phyloP scores from a whole-genome alignment of 2,888 invertebrate genomes.

The Strigamia crassipes region DNA sequence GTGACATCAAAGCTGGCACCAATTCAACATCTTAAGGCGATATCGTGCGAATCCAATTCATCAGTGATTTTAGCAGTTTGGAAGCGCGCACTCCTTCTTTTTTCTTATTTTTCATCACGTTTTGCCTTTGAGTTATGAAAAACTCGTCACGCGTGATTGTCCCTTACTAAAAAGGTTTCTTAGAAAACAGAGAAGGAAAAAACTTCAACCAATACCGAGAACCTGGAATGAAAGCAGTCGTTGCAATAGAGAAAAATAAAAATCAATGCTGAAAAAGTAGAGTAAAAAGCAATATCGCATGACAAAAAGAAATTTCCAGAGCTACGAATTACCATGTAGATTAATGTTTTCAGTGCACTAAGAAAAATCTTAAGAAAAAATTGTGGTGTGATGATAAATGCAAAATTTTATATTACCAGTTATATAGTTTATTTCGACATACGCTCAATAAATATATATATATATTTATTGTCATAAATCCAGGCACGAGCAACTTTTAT shows the following conservation, averaged over 20 bases:
- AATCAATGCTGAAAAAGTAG: neutral
- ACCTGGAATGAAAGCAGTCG: neutral
- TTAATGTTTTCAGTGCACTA: neutral
- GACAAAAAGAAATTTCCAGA: neutral
- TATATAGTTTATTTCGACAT: no score
- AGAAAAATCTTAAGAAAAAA: no score
- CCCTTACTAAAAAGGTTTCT: neutral
- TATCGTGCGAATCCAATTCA: constrained; percentile 19
- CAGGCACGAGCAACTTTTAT: no score
- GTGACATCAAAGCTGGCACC: constrained; percentile 38
- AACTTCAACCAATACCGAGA: neutral
- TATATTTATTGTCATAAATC: no score
- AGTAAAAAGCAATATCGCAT: neutral
- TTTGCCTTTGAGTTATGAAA: constrained; percentile 33
- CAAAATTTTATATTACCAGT: no score
- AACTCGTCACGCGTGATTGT: neutral
- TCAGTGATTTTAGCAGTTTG: constrained; percentile 26
- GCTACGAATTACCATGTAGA: neutral
- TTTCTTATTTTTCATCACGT: neutral
- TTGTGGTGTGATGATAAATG: no score
- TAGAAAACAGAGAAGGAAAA: neutral
- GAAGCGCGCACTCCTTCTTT: neutral
- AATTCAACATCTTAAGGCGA: constrained; percentile 22
- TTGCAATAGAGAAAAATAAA: constrained; percentile 17
- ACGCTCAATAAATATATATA: no score